Base-by-base conservation (phyloP, 2,113 vertebrate genomes). In the Prunella fulvescens region DNA sequence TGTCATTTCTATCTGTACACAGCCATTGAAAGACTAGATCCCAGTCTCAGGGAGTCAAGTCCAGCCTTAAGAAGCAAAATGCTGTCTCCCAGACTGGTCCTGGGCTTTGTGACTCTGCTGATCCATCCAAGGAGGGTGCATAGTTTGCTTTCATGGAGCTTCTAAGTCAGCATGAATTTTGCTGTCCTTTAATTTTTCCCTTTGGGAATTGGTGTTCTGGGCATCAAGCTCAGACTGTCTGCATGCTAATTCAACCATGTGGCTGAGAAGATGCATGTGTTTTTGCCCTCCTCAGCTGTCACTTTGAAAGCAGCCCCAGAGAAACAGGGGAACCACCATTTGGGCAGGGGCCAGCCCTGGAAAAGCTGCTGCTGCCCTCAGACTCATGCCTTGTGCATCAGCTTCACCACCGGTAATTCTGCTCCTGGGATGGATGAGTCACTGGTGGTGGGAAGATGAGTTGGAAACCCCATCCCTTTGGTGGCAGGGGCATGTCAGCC, bases 191-290 rank as follows among this genome's bases (percentile, higher is more conserved):
- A 37, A 1, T 54, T 51, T 39, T 62, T 88, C 51, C 28, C n/a
- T 54, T 82, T 76, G 23, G 65, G 20, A 42, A 72, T 3, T 11
- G 2, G 39, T 62, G 17, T 64, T 91, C 35, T 35, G 58, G 31
- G 72, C 29, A 29, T 20, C 11, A 22, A 40, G 57, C 35, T 87
- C 1, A 0, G 66, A 29, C 18, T 1, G 2, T 65, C 37, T 60
- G 35, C 31, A 23, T 9, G 24, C 45, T 12, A 17, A 81, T 50
- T 23, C 1, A 33, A n/a, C 22, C 42, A n/a, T 0, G 0, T 23
- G 23, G 35, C 45, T 73, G 51, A 70, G 42, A 31, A 65, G 10
- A 12, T 17, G 9, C n/a, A 37, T 48, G 37, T 45, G 33, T 37
- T 66, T 51, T 66, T 4, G 0, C 62, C 25, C 53, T 85, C 44